Percentiles rank a stretch among this genome's conserved stretches.
Conservation (phyloP, 2,888 invertebrate species). For the Elegia similella region DNA sequence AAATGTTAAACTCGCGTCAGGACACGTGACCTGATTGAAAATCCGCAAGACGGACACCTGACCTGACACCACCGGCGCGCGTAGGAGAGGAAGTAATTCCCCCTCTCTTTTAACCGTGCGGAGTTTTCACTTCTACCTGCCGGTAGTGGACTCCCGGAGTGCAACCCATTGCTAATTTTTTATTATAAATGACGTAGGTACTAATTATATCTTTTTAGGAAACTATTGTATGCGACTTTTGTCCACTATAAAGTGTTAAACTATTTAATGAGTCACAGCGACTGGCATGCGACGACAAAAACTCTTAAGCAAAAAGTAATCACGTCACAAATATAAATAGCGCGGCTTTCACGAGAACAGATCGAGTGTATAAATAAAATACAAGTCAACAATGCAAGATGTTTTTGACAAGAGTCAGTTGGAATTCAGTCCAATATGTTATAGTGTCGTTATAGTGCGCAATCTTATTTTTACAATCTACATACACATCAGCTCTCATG, state of each 20-base stretch:
- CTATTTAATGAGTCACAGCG: constrained; percentile 16
- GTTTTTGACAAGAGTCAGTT: constrained; percentile 8
- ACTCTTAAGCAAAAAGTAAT: constrained; percentile 16
- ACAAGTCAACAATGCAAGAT: constrained; percentile 12
- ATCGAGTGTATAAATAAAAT: constrained; percentile 12
- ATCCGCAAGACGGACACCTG: too few relatives aligned
- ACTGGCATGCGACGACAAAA: constrained; percentile 21
- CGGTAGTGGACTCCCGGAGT: too few relatives aligned
- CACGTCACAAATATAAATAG: constrained; percentile 14
- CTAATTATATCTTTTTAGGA: too few relatives aligned
- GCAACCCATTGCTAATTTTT: too few relatives aligned
- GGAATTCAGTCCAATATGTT: neutral
- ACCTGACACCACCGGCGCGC: too few relatives aligned
- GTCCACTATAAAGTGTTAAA: neutral
- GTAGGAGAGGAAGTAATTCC: too few relatives aligned
- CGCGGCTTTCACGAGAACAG: constrained; percentile 20
- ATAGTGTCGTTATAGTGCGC: neutral
- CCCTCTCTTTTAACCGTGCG: too few relatives aligned
- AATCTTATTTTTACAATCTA: constrained; percentile 5
- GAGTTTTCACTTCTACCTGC: too few relatives aligned
- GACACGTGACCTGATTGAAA: too few relatives aligned
- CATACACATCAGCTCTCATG: neutral
- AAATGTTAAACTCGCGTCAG: too few relatives aligned
- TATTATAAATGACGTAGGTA: too few relatives aligned
- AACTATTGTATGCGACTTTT: too few relatives aligned